Evolutionary conservation across 53 echinoderm and acorn worm species (phyloP).

Genomic region (Henricia sp.): DNA sequence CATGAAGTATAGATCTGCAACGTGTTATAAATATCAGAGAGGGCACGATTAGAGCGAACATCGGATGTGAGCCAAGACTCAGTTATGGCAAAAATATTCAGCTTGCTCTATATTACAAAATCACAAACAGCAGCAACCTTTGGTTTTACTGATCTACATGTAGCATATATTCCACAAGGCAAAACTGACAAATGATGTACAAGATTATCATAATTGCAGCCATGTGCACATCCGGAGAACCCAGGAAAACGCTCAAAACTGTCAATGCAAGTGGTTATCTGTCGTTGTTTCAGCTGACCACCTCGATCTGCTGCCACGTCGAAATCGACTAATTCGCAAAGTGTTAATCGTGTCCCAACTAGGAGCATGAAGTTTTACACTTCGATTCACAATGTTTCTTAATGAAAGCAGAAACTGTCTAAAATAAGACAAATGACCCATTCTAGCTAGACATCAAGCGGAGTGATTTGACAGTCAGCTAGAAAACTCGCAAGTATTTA

Average conservation of each 20-base stretch:
- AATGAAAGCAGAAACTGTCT: background rate
- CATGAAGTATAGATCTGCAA: slow-evolving; percentile 15
- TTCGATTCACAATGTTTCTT: background rate
- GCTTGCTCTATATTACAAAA: background rate
- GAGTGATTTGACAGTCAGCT: no score
- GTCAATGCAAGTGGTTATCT: background rate
- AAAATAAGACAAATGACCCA: background rate
- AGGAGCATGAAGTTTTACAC: background rate
- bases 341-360: background rate
- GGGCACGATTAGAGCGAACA: slow-evolving; percentile 28
- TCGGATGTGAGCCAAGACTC: slow-evolving; percentile 43
- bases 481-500: no score
- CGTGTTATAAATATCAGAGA: slow-evolving; percentile 37
- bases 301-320: background rate
- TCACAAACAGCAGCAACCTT: background rate
- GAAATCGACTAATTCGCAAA: background rate
- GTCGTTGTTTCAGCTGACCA: background rate
- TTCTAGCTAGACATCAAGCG: no score
- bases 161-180: background rate
- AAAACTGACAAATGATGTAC: background rate
- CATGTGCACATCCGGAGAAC: background rate
- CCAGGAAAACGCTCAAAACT: background rate
- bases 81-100: slow-evolving; percentile 41
- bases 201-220: background rate
- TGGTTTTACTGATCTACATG: background rate